Percentiles rank a stretch among this genome's conserved stretches.
These are phyloP conservation scores for Uria lomvia DNA, from an alignment of 2,113 vertebrate species.

Conservation along the genomic window DNA sequence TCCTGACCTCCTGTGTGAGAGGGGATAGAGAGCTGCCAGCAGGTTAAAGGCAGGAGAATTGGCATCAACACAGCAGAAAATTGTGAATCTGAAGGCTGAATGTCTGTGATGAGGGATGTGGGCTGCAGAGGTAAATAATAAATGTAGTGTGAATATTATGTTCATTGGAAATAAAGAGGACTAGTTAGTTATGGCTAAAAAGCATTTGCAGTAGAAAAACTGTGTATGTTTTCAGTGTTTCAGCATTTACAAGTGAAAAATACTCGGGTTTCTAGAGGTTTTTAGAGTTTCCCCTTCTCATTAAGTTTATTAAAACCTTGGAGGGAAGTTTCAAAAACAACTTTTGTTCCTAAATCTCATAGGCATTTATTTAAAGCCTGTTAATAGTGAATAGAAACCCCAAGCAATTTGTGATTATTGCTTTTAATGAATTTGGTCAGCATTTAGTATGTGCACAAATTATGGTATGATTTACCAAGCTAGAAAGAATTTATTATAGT, in stretches of 20 bases:
- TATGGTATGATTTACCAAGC: background rate
- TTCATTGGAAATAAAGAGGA: conserved; percentile 43
- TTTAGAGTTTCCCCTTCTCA: conserved; percentile 46
- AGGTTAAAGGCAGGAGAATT: conserved; percentile 59
- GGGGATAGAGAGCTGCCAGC: conserved; percentile 42
- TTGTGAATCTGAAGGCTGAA: conserved; percentile 52
- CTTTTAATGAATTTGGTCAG: conserved; percentile 58
- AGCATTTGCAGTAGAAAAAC: background rate
- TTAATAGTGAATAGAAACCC: conserved; percentile 61
- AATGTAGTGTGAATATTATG: conserved; percentile 49
- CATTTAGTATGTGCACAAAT: conserved; percentile 33
- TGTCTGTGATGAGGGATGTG: conserved; percentile 59
- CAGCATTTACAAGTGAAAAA: conserved; percentile 35
- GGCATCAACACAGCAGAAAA: conserved; percentile 62
- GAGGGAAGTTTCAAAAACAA: conserved; percentile 41
- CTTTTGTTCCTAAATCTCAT: conserved; percentile 51
- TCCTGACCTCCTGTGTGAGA: conserved; percentile 50
- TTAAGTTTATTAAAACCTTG: conserved; percentile 62
- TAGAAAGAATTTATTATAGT: conserved; percentile 17
- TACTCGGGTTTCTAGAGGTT: conserved; percentile 6
- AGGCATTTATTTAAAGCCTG: conserved; percentile 57
- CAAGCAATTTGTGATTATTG: conserved; percentile 55
- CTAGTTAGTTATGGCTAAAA: conserved; percentile 41
- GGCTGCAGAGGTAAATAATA: conserved; percentile 62
- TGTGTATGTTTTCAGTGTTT: conserved; percentile 38